Percentiles rank a stretch among this genome's conserved stretches.
phyloP scores from a whole-genome alignment of 2,113 vertebrate genomes.

The Callionymus lyra region DNA sequence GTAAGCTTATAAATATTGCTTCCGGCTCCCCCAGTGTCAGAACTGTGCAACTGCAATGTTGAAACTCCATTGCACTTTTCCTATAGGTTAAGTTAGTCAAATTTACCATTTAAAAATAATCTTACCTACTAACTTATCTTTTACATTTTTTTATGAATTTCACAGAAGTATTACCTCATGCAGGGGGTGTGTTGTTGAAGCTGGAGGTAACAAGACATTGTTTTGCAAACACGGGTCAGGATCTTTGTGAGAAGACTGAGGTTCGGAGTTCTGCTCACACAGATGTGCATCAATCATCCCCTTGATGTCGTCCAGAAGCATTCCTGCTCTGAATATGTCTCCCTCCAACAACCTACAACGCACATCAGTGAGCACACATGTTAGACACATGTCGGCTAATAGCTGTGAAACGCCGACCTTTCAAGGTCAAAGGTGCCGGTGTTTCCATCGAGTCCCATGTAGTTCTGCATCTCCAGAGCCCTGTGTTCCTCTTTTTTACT shows the following conservation, averaged over 20 bases:
- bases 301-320: conserved; percentile 74
- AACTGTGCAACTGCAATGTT: too few species aligned
- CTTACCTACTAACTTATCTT: too few species aligned
- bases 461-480: conserved; percentile 71
- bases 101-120: too few species aligned
- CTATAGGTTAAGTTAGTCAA: too few species aligned
- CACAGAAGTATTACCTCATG: conserved; percentile 63
- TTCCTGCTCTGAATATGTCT: conserved; percentile 78
- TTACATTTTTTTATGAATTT: too few species aligned
- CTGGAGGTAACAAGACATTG: conserved; percentile 4
- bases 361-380: neutral
- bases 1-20: too few species aligned
- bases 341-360: conserved; percentile 73
- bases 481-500: conserved; percentile 72
- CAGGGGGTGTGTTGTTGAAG: conserved; percentile 28
- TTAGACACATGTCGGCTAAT: neutral
- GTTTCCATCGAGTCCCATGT: conserved; percentile 57
- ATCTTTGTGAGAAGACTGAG: conserved; percentile 39
- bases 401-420: conserved; percentile 61
- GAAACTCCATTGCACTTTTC: too few species aligned
- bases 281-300: conserved; percentile 68
- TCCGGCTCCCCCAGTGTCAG: too few species aligned
- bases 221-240: conserved; percentile 3
- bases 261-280: conserved; percentile 41
- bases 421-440: conserved; percentile 75